Evolutionary conservation across 2,797 vertebrate genomes (phyloP), one percentile per base, ranked within the genome.

Genomic region (Sebastiscus tertius): DNA sequence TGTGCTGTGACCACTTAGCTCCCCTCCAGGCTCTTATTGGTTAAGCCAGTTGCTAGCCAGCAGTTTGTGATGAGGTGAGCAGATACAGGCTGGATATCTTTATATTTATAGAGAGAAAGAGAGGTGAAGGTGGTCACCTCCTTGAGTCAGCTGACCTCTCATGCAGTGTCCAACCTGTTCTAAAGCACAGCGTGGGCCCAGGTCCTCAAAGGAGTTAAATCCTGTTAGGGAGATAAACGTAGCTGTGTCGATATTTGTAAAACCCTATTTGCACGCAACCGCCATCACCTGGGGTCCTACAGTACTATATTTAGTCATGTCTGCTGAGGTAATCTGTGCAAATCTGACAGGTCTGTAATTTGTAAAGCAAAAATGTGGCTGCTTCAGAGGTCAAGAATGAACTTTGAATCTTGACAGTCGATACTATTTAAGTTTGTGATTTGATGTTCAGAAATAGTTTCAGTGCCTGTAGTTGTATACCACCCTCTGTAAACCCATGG

Each of bases 31-130:
- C 77, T 87, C 70, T 77, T 79, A 86, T 86, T 89, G 81, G 86
- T 73, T 79, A 56, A 86, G 69, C 75, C 70, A 70, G 81, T 82
- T 91, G 88, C 87, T 80, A 79, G 70, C 87, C 60, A 68, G 65
- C 76, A 61, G 63, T 88, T 80, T 86, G 46, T 26, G 10, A 12
- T 31, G 62, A 83, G 66, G 72, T 84, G 68, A 78, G 64, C 42
- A 46, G 42, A 46, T 46, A 46, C 42, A 46, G 31, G 9, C 10
- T 20, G 39, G 3, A 12, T 64, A 9, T 77, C 1, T 2, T 29
- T 61, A 46, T 10, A 9, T 52, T 20, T 22, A 29, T 58, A 20
- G 26, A 72, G 8, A 24, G n/a, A 39, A 11, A 36, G 42, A 46
- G 42, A 46, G 42, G 42, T 18, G 16, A 18, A 46, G 42, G 42